Evolutionary conservation across 2,888 invertebrate genomes (phyloP).

Genomic region (Nomada hirtipes): DNA sequence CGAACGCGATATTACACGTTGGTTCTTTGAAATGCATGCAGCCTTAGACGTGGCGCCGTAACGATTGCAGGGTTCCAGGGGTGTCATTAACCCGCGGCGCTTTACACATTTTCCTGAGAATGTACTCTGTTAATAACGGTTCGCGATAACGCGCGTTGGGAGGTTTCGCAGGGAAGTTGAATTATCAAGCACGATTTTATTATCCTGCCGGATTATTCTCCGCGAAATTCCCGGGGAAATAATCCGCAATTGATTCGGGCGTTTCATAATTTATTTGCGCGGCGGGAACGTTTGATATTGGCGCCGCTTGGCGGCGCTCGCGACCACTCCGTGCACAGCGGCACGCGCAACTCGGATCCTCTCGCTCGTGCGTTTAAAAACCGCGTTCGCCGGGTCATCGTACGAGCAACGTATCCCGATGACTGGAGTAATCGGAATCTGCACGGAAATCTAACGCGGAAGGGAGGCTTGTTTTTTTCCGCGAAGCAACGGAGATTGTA

Average conservation of each 20-base stretch:
- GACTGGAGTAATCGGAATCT: conserved; percentile 6
- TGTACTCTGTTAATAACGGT: not conserved
- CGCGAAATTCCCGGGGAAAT: not conserved
- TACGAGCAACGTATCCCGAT: not conserved
- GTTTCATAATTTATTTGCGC: conserved; percentile 30
- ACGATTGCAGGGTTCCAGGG: conserved; percentile 4
- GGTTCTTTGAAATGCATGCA: not conserved
- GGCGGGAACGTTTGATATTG: conserved; percentile 5
- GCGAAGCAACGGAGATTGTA: not conserved
- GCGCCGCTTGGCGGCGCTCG: conserved; percentile 38
- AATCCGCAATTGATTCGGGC: not conserved
- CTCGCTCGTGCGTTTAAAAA: conserved; percentile 29
- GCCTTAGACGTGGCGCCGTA: conserved; percentile 11
- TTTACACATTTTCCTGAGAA: not conserved
- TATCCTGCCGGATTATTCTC: not conserved
- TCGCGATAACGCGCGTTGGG: no score
- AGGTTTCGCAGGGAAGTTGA: not conserved
- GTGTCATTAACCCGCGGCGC: not conserved
- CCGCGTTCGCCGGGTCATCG: conserved; percentile 47
- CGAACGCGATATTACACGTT: conserved; percentile 5
- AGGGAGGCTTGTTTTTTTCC: not conserved
- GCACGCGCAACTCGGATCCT: conserved; percentile 16
- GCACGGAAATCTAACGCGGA: conserved; percentile 7
- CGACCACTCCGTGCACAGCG: not conserved
- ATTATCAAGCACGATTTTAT: no score